Base-by-base conservation (phyloP, 2,113 vertebrate genomes). In the Pseudorhombus dupliciocellatus region DNA sequence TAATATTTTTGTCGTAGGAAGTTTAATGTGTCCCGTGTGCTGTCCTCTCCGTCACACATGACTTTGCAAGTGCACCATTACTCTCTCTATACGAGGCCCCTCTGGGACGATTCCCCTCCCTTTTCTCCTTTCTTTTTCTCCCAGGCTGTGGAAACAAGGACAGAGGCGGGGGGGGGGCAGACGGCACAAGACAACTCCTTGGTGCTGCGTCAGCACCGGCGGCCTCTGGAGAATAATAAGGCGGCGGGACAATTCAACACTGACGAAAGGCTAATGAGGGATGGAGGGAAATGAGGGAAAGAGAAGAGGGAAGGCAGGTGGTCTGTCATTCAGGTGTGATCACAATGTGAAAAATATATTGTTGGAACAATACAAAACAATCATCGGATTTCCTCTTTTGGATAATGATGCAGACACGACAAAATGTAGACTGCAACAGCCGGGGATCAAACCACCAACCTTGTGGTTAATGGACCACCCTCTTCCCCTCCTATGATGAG, bases 141-240 rank as follows among this genome's bases (percentile, higher is more conserved):
- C 54, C 55, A 34, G 57, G 54, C 71, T 76, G 67, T 16, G 1
- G 82, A 79, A 56, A n/a, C 15, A 2, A 31, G 24, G 20, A 7
- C 16, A 11, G 28, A 21, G 58, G 10, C 2, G 25, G n/a, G 62
- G 40, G 15, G 14, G 18, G 26, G 34, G 44, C 76, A 84, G 79
- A 78, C 65, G 28, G 75, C 20, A 37, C 62, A 76, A 72, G 70
- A 81, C 79, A 70, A 71, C 59, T 69, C 22, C 51, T 64, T 42
- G 75, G 70, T 15, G 80, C 86, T 89, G 82, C 60, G 21, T 87
- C 86, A 89, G 87, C 89, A 84, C 62, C 20, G 8, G 57, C 59
- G 15, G 1, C 76, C 85, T 80, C 77, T 2, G 78, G 85, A 83
- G 84, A 61, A 66, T 73, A 84, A 85, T 77, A 84, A 79, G 87